Base-by-base conservation (phyloP, 2,797 vertebrate species). In the Enteromius viviparus region DNA sequence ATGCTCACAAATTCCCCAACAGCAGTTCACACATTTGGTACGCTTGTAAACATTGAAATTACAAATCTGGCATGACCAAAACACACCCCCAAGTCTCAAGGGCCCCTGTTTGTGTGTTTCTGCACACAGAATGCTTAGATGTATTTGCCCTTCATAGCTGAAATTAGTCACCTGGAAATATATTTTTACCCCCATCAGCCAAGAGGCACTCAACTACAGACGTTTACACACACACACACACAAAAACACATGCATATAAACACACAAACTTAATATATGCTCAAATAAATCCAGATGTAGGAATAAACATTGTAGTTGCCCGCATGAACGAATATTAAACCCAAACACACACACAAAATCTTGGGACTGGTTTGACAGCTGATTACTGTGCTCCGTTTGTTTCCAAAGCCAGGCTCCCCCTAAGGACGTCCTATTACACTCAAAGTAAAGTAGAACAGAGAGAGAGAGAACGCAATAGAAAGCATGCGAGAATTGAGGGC, bases 301-400 rank as follows among this genome's bases (percentile, higher is more conserved):
- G 62, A 55, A 74, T 81, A 81, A 75, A 80, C 58, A 51, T 66
- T n/a, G 55, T 60, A 26, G 26, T 72, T 82, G 74, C 34, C 26
- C 49, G 65, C 26, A 70, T 78, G 82, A 78, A 78, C 2, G n/a
- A 62, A 83, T 78, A 71, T 64, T 51, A 70, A 58, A 70, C 75
- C 75, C 60, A 45, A 12, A 45, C 42, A 82, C 70, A 86, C 84
- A 86, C 62, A 71, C 26, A 81, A 80, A 78, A 80, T 70, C 14
- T 29, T 70, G 76, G 82, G 85, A 6, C 78, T 87, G 84, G 89
- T 85, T 82, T 87, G 87, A 89, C 88, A 86, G 87, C 83, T 89
- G 91, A 92, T 91, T 93, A 92, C 87, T 91, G 86, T 80, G 83
- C 90, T 91, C 45, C 11, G 89, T 91, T 91, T 92, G 87, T 89